A percentile compares a stretch with the other conserved stretches of the same genome.
These are phyloP conservation scores for Cataglyphis altisquamis DNA, from an alignment of 2,888 invertebrate genomes.

Conservation along the genomic window DNA sequence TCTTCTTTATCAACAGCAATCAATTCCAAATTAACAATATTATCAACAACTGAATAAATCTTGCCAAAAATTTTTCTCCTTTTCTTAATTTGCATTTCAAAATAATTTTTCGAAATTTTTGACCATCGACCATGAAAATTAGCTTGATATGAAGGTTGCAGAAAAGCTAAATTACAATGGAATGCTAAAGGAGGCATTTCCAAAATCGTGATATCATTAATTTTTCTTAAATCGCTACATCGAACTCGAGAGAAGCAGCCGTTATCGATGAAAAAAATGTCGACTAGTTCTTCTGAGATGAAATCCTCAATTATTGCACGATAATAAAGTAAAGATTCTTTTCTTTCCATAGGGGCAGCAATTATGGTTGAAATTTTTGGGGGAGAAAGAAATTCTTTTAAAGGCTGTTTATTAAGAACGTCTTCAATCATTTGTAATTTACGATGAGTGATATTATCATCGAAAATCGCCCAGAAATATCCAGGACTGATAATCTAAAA, in stretches of 20 bases:
- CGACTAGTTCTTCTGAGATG: slow-evolving; percentile 56
- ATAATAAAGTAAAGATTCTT: slow-evolving; percentile 78
- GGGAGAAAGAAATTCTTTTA: slow-evolving; percentile 77
- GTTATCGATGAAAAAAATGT: slow-evolving; percentile 93
- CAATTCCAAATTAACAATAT: slow-evolving; percentile 91
- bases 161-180: slow-evolving; percentile 90
- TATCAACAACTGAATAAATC: slow-evolving; percentile 93
- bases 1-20: slow-evolving; percentile 78
- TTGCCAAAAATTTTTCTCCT: slow-evolving; percentile 84
- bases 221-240: slow-evolving; percentile 85
- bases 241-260: slow-evolving; percentile 89
- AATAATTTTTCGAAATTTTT: slow-evolving; percentile 86
- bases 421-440: slow-evolving; percentile 83
- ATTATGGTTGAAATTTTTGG: slow-evolving; percentile 87
- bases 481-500: slow-evolving; percentile 37
- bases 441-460: slow-evolving; percentile 32
- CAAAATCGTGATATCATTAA: slow-evolving; percentile 78
- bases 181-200: slow-evolving; percentile 89
- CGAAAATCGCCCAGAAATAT: slow-evolving; percentile 28
- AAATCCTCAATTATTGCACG: slow-evolving; percentile 74
- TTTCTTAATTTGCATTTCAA: slow-evolving; percentile 85
- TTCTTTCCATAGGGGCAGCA: slow-evolving; percentile 88
- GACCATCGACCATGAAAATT: slow-evolving; percentile 90
- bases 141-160: slow-evolving; percentile 90
- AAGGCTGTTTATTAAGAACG: slow-evolving; percentile 53